phyloP scores from a whole-genome alignment of 2,888 invertebrate genomes.

The Lasioglossum zephyrum region DNA sequence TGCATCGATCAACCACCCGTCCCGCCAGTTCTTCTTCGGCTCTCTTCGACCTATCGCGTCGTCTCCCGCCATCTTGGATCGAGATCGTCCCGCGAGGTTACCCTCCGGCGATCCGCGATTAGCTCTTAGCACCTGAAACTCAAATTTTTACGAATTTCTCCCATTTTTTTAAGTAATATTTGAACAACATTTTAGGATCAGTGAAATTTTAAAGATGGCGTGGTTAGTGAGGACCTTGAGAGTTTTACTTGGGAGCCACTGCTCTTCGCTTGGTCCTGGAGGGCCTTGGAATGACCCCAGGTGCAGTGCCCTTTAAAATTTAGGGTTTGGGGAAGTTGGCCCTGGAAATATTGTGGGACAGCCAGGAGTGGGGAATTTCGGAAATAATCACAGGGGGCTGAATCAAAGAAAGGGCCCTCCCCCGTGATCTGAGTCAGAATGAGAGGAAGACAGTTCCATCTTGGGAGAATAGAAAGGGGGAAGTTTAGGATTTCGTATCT shows the following conservation, averaged over 20 bases:
- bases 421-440: too few species aligned
- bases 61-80: not conserved
- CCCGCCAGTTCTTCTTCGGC: not conserved
- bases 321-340: too few species aligned
- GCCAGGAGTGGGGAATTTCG: too few species aligned
- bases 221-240: not conserved
- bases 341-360: too few species aligned
- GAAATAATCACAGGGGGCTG: too few species aligned
- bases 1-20: constrained; percentile 31
- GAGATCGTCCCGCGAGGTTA: not conserved
- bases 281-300: not conserved
- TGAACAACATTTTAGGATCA: not conserved
- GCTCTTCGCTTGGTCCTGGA: not conserved
- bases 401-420: too few species aligned
- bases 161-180: not conserved
- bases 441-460: too few species aligned
- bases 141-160: not conserved
- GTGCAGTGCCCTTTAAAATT: not conserved
- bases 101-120: not conserved
- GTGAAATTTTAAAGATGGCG: not conserved
- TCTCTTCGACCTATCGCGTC: not conserved
- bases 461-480: too few species aligned
- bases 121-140: not conserved
- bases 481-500: not conserved
- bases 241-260: not conserved